Evolutionary conservation across 2,113 vertebrate species (phyloP), one percentile per base, ranked within the genome.

Genomic region (Gymnarchus niloticus): DNA sequence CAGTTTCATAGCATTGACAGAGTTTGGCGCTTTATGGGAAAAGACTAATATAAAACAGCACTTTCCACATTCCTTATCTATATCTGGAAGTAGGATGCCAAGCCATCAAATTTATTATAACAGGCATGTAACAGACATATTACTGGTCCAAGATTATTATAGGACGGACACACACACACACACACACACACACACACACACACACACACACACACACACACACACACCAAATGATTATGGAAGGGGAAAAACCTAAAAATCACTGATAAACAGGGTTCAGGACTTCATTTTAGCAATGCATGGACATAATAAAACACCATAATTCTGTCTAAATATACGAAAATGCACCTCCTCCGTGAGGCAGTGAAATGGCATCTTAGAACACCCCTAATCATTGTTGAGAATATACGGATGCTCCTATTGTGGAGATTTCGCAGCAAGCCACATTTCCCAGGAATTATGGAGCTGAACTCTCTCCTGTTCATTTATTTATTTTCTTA

Each of bases 401-500:
- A 87, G 76, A 87, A 89, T 89, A 89, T 91, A 88, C 86, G 85
- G 86, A 87, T 86, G 84, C 84, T 88, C 48, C 84, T 83, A 89
- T 89, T 90, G 90, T 89, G 85, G 21, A 84, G 33, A 76, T 89
- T 90, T 89, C 86, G 69, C 88, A 89, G 88, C 86, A 21, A 81
- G 49, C 87, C 90, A 89, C 87, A 87, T 89, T 89, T 83, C 85
- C 83, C 85, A 85, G 85, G 87, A 65, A 89, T 89, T 90, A 88
- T 85, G 56, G 61, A 8, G 23, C 52, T 77, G 86, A 85, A 87
- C 76, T 65, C 83, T 80, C 33, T 6, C 76, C 83, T 48, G 51
- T n/a, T 77, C 86, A 88, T 88, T 65, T 87, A 90, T 91, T 91
- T 91, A 90, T 90, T 89, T 88, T 77, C 85, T 83, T 77, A 86